Evolutionary conservation across 2,797 vertebrate genomes (phyloP), one percentile per base, ranked within the genome.

Genomic region (Crax fasciolata): DNA sequence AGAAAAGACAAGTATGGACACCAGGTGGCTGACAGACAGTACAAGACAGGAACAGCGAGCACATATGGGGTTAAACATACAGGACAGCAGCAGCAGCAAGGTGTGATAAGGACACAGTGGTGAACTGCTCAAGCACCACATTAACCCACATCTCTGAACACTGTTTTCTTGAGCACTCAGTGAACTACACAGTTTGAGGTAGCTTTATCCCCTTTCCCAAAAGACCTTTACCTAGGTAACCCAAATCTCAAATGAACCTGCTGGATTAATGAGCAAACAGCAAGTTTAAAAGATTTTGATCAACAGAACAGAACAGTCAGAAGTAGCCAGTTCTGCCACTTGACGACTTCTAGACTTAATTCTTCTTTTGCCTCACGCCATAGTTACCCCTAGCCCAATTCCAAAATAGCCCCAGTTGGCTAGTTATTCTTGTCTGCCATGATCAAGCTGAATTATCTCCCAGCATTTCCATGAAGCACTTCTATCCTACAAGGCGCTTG

Each of bases 401-500:
- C 66, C 66, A 41, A 58, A 74, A 67, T 35, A 78, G 81, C 27
- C 11, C 20, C 38, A 74, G 6, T 48, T 43, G 24, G 51, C 85
- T 66, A 63, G 83, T 78, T 81, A 73, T 61, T 94, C 90, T 82
- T 66, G 85, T 70, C 80, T 63, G 10, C n/a, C 58, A 39, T 8
- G 24, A 81, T 84, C 24, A 72, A 1, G 74, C 25, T 4, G 1
- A 86, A 90, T 70, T 72, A 86, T 62, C 83, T 66, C 20, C 17
- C 39, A 18, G 51, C 62, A 73, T 1, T 84, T 81, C 44, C 83
- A 59, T 14, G 28, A 86, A 95, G 74, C 0, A 3, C 81, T 87
- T 32, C 43, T 55, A 66, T 84, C 77, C 74, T 73, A 43, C 5
- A 91, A 92, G 62, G 76, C 55, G 67, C 91, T 79, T 78, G 83